These are phyloP conservation scores for Eurosta solidaginis DNA, from an alignment of 1,140 invertebrate species.

Conservation along the genomic window DNA sequence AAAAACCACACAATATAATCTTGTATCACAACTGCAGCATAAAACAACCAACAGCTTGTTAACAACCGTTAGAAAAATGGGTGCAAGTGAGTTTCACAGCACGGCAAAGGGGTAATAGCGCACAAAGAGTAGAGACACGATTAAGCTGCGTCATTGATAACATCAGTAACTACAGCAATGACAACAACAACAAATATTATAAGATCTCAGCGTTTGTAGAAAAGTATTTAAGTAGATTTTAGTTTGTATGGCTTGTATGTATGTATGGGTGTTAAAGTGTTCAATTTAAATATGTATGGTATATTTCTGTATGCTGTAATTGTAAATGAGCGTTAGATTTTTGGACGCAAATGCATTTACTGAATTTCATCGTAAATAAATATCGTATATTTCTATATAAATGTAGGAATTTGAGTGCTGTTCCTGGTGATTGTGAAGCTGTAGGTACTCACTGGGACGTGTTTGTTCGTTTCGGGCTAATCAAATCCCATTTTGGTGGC, in stretches of 20 bases:
- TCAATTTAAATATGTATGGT: no score
- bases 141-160: neutral
- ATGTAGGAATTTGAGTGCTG: neutral
- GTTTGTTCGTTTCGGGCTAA: neutral
- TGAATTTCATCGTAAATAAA: no score
- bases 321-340: no score
- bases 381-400: no score
- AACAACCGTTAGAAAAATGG: constrained; percentile 1
- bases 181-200: neutral
- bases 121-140: neutral
- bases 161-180: neutral
- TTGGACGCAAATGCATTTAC: no score
- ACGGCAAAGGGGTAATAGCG: no score
- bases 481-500: neutral
- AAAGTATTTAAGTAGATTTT: no score
- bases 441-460: neutral
- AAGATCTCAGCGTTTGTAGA: neutral
- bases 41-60: constrained; percentile 6
- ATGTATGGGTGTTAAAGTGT: no score
- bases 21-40: neutral
- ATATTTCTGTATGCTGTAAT: no score
- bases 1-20: no score
- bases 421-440: neutral
- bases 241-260: no score
- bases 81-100: neutral